Base-by-base conservation (phyloP, 1,140 invertebrate genomes). In the Macrosteles quadrilineatus region DNA sequence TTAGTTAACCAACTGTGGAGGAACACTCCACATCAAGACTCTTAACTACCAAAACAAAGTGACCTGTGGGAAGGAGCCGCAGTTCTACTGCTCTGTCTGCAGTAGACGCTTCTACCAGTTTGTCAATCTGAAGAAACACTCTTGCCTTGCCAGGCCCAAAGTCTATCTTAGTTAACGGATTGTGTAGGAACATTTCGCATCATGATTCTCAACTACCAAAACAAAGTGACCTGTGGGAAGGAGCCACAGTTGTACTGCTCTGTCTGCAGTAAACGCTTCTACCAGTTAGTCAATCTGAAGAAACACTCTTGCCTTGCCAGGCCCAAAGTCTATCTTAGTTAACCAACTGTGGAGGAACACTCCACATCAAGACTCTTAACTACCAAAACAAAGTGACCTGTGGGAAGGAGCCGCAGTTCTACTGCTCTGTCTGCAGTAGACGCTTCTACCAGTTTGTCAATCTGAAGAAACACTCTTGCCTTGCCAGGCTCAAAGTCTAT, bases 51-150 rank as follows among this genome's bases (percentile, higher is more conserved):
- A n/a, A n/a, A n/a, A n/a, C n/a, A n/a, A n/a, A n/a, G n/a, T n/a
- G n/a, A n/a, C n/a, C n/a, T 87, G 85, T 71, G 83, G 84, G 43
- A 83, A 85, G 65, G 82, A 82, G 64, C 84, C 85, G 23, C 77
- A 81, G 6, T 86, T 84, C 75, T 75, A 78, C 29, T 86, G 85
- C 74, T 80, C 80, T 0, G 76, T 82, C 36, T 86, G 85, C 72
- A 78, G 79, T 23, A 80, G 79, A 43, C 78, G 81, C 31, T 83
- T 81, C 73, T 81, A 83, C 71, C 83, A 83, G 67, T 82, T 82
- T 65, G 81, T 79, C 72, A 83, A 82, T 65, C 71, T 82, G 0
- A 78, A 81, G 70, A 77, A 79, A 40, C 83, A 84, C 75, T 75
- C 78, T 29, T 86, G 85, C 74, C n/a, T n/a, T n/a, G n/a, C n/a